Evolutionary conservation across 2,888 invertebrate species (phyloP), one percentile per base, ranked within the genome.

Genomic region (Neria commutata): DNA sequence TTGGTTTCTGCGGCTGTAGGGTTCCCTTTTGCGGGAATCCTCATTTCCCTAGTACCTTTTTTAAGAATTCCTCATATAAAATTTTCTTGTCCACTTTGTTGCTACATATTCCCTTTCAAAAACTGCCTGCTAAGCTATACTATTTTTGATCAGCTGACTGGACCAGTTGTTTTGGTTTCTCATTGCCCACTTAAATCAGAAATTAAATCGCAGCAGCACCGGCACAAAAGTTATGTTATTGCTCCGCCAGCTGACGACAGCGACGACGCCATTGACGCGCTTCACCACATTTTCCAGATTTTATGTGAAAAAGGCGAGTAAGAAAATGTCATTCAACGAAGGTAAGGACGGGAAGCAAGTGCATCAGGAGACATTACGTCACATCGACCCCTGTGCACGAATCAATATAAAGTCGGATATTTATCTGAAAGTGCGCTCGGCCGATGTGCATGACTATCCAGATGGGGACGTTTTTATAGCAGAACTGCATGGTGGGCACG

Each of bases 371-470:
- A 55, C 63, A 2, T 34, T 76, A 33, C 71, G 67, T 60, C 75
- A 78, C 58, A 67, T 77, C 63, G 69, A 69, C 60, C 76, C 71
- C 0, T 65, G 61, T 26, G 71, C 74, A 3, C 61, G 67, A 3
- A 71, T 77, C 14, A 78, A 73, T 50, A 57, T 77, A 0, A 66
- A 60, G 6, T 71, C 77, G 0, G 77, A 77, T 33, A 68, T 78
- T 11, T 60, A 57, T 10, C 25, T 77, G 3, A 66, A 67, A 26
- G 64, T 77, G 1, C 62, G 65, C 24, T 67, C 73, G 0, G 73
- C 67, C 0, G 77, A 78, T 62, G 74, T 74, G 0, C 73, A 73
- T 53, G 65, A 66, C 21, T 67, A 75, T 55, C 72, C 68, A 4
- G 69, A 66, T 47, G 78, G 71, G 0, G 69, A 78, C 65, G 78